Evolutionary conservation across 2,888 invertebrate genomes (phyloP), one percentile per base, ranked within the genome.

Genomic region (Pimpla rufipes): DNA sequence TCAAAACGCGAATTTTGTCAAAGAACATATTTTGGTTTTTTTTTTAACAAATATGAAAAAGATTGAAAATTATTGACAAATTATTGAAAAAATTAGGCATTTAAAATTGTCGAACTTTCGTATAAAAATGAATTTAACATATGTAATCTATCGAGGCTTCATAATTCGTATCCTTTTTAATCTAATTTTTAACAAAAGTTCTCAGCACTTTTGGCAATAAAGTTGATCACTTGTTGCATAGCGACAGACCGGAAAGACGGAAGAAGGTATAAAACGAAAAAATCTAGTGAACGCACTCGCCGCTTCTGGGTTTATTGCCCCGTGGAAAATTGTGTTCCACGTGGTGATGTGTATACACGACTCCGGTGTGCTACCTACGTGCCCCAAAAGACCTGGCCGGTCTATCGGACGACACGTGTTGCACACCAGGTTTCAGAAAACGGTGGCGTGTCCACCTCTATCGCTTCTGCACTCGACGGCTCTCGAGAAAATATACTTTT

Each of bases 331-430:
- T 81, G 37, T 40, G 47, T 76, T 50, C 55, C 66, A 35, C 71
- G 47, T 64, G 66, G 77, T 42, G 23, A 50, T 40, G 50, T 68
- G 16, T 67, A 37, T 21, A 13, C 59, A 23, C 37, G 10, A 71
- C 23, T 45, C 29, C 71, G 45, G 29, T 79, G 73, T 81, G 67
- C 52, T 83, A 80, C 79, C 71, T 78, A 83, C 71, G 80, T 71
- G 66, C 50, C 50, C n/a, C 71, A 35, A 62, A 59, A n/a, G 52
- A 67, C 45, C 73, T 77, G 16, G 18, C 59, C 37, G 75, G 75
- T 80, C 73, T 80, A 79, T 77, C 68, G 40, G 64, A 21, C 80
- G 77, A 83, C 83, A 83, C 83, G 79, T 78, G 83, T 83, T 80
- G 77, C 77, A 76, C 83, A 83, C 76, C 77, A 71, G 75, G 55